phyloP scores from a whole-genome alignment of 53 echinoderm and acorn worm genomes.

The Apostichopus leukothele region DNA sequence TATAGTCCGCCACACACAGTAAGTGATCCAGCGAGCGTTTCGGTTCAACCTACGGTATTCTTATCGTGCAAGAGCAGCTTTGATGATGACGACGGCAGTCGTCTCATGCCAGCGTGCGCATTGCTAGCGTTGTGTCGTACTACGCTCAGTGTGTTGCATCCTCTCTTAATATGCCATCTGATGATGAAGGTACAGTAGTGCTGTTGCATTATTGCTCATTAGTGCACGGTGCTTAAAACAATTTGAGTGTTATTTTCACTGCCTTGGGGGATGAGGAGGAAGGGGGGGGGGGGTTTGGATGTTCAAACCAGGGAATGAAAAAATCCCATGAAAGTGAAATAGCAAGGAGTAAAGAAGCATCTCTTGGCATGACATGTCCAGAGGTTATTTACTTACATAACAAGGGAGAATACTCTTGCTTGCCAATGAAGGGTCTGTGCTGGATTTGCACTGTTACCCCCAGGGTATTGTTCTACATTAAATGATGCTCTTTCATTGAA shows the following conservation, averaged over 20 bases:
- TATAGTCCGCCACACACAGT: too few relatives aligned
- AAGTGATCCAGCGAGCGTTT: too few relatives aligned
- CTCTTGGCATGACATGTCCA: background rate
- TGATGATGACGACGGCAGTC: too few relatives aligned
- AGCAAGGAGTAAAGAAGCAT: background rate
- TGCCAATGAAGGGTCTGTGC: background rate
- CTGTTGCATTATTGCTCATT: slow-evolving; percentile 32
- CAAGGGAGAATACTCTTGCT: background rate
- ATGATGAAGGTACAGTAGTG: background rate
- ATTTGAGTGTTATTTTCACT: slow-evolving; percentile 33
- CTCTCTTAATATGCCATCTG: background rate
- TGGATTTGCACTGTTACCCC: background rate
- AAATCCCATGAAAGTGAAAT: background rate
- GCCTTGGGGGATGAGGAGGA: background rate
- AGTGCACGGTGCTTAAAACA: slow-evolving; percentile 32
- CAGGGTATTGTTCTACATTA: background rate
- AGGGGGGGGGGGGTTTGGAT: background rate
- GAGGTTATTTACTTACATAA: background rate
- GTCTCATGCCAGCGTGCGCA: background rate
- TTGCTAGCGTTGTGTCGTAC: background rate
- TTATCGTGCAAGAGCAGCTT: too few relatives aligned
- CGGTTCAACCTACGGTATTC: too few relatives aligned
- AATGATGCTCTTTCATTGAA: background rate
- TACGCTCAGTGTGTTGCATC: background rate
- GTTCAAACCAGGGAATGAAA: background rate